Conservation (phyloP, 2,113 vertebrate species). For the Petrocephalus microphthalmus region DNA sequence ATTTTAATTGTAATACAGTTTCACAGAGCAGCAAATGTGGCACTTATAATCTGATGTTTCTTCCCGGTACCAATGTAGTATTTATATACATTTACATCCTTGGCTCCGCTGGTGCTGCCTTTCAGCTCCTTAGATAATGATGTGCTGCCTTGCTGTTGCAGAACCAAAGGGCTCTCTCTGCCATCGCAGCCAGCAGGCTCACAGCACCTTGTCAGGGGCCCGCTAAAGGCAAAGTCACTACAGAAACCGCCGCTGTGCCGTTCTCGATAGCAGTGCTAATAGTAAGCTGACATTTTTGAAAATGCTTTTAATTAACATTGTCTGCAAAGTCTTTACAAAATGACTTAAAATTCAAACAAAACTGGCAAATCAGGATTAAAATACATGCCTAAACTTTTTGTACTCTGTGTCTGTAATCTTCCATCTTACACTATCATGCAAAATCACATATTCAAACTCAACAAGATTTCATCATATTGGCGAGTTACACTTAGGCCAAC, state of each 20-base stretch:
- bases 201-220: not conserved
- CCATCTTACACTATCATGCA: no score
- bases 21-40: not conserved
- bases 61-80: not conserved
- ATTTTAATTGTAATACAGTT: not conserved
- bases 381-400: no score
- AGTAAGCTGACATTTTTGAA: not conserved
- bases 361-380: no score
- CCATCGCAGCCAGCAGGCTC: not conserved
- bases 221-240: not conserved
- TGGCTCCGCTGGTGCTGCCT: constrained; percentile 26
- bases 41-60: not conserved
- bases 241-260: not conserved
- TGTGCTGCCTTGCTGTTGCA: not conserved
- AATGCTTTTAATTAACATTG: not conserved
- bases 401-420: no score
- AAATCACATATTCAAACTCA: no score
- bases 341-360: not conserved
- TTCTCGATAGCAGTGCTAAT: not conserved
- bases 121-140: constrained; percentile 21
- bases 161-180: not conserved
- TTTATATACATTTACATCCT: constrained; percentile 35
- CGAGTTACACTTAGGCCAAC: no score
- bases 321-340: not conserved
- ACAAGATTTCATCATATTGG: no score